These are phyloP conservation scores for Spodoptera exigua DNA, from an alignment of 2,888 invertebrate species.

Conservation along the genomic window DNA sequence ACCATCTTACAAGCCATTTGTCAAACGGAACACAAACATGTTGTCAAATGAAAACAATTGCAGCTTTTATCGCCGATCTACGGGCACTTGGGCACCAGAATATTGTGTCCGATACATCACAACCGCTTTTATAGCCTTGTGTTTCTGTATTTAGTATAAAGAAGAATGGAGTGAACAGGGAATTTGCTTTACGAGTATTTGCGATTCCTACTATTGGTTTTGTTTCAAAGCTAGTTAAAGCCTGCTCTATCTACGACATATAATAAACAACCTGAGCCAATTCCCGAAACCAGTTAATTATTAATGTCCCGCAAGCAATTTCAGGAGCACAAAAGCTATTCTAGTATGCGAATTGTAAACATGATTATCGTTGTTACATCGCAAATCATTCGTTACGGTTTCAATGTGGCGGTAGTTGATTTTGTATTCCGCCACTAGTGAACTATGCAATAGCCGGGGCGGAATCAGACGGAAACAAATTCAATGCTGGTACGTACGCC, in stretches of 20 bases:
- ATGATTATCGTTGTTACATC: constrained; percentile 53
- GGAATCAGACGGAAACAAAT: constrained; percentile 79
- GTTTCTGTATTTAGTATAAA: constrained; percentile 47
- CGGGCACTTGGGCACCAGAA: constrained; percentile 54
- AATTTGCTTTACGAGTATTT: constrained; percentile 36
- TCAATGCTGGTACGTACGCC: constrained; percentile 68
- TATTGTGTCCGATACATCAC: constrained; percentile 57
- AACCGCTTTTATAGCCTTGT: constrained; percentile 40
- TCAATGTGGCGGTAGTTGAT: constrained; percentile 68
- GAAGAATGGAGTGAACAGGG: constrained; percentile 37
- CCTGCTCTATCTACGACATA: too few relatives aligned
- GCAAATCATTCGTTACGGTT: constrained; percentile 67
- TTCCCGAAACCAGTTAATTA: constrained; percentile 4
- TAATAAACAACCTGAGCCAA: too few relatives aligned
- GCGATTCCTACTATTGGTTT: constrained; percentile 18
- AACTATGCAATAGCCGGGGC: constrained; percentile 75
- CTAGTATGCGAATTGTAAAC: constrained; percentile 32
- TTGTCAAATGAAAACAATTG: constrained; percentile 78
- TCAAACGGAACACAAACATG: constrained; percentile 73
- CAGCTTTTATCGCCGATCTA: constrained; percentile 66
- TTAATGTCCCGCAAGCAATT: constrained; percentile 9
- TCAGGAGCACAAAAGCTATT: constrained; percentile 21
- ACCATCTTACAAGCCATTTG: constrained; percentile 70
- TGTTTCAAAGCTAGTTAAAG: constrained; percentile 8
- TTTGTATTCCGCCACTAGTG: constrained; percentile 73